Evolutionary conservation across 1,140 invertebrate species (phyloP), one percentile per base, ranked within the genome.

Genomic region (Stegodyphus mimosarum): DNA sequence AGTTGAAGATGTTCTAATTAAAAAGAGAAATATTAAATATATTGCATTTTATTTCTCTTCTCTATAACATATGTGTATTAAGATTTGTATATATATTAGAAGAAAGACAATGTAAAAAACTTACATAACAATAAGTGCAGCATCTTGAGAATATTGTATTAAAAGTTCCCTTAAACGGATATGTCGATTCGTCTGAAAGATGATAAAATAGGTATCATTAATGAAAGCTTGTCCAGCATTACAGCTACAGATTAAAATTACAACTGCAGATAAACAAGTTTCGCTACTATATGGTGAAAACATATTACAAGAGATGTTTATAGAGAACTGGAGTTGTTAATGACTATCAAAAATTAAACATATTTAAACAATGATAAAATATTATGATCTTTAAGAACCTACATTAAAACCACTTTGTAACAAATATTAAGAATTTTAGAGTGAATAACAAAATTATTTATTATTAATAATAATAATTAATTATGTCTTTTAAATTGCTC

Each of bases 71-170:
- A 33, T 33, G 33, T 33, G 33, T 3, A 33, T 33, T 3, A 33
- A 33, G 33, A 33, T 33, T 33, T 33, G 33, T 33, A 33, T 33
- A 33, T 33, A 33, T 3, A 33, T 33, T 33, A 33, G 33, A 33
- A 33, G 33, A 33, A 33, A 33, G 33, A 33, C 3, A 33, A 33
- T 33, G 33, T 3, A 69, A 17, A 49, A n/a, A 88, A 93, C 94
- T 93, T 92, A 95, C 97, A 98, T 97, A 69, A 98, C 95, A 88
- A 98, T 94, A 33, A 98, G 92, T 63, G 93, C 93, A 2, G 96
- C 94, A 73, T 96, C 92, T 88, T 91, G 93, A 6, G 96, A 98
- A 91, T 98, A 94, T 89, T 96, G 93, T 53, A 95, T 90, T 17
- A 98, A 90, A 83, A 97, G 91, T 90, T 98, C 96, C 78, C 95